Conservation (phyloP, 2,888 invertebrate genomes). For the Agapostemon virescens region DNA sequence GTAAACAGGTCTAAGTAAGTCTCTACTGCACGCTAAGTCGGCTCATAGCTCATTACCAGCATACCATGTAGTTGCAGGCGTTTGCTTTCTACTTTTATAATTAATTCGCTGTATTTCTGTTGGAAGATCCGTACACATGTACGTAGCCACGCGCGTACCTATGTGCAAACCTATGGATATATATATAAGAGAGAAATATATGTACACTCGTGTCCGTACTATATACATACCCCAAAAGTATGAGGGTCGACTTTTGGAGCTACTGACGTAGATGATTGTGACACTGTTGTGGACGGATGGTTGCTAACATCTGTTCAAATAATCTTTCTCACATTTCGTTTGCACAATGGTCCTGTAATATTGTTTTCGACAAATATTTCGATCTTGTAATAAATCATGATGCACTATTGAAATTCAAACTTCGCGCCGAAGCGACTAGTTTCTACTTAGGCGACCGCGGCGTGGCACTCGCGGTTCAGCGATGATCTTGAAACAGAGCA, state of each 20-base stretch:
- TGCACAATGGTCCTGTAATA: neutral
- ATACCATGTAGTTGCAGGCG: slow-evolving; percentile 80
- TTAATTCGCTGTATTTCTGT: slow-evolving; percentile 60
- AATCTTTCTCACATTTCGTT: too few relatives aligned
- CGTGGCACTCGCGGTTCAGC: slow-evolving; percentile 1
- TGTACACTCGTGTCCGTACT: slow-evolving; percentile 45
- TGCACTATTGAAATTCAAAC: slow-evolving; percentile 2
- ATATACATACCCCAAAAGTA: slow-evolving; percentile 42
- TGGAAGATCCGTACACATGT: slow-evolving; percentile 22
- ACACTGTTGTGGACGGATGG: neutral
- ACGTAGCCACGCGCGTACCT: slow-evolving; percentile 5
- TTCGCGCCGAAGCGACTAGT: neutral
- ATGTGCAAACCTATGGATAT: slow-evolving; percentile 27
- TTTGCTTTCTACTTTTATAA: slow-evolving; percentile 74
- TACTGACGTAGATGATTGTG: neutral
- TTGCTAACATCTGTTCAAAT: neutral
- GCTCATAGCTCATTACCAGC: slow-evolving; percentile 79
- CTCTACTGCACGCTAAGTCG: slow-evolving; percentile 78
- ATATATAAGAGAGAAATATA: slow-evolving; percentile 18
- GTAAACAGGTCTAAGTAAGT: slow-evolving; percentile 73
- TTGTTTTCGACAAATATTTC: neutral
- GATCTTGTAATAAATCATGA: neutral
- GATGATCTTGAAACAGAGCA: neutral
- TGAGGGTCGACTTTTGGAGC: slow-evolving; percentile 7
- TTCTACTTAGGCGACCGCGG: neutral